phyloP scores from a whole-genome alignment of 1,140 invertebrate genomes.

The Planococcus citri region DNA sequence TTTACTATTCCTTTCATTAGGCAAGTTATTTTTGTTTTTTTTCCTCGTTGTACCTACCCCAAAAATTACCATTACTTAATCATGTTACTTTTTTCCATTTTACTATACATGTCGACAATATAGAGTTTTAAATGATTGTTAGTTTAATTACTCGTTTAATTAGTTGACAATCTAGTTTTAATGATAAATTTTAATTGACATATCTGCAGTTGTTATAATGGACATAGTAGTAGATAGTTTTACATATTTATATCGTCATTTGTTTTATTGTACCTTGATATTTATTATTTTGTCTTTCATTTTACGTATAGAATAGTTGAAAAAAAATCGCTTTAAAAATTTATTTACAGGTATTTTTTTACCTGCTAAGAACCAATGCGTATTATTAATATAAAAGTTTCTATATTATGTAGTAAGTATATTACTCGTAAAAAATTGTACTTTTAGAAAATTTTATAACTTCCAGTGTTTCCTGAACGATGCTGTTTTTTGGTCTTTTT shows the following conservation, averaged over 20 bases:
- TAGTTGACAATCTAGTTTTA: not conserved
- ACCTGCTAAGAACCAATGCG: not conserved
- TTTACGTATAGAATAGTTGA: not conserved
- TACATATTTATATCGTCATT: not conserved
- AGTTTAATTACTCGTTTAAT: not conserved
- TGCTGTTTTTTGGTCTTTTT: not conserved
- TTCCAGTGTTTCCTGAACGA: not conserved
- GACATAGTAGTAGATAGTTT: not conserved
- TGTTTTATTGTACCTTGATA: not conserved
- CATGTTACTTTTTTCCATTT: not conserved
- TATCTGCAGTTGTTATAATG: not conserved
- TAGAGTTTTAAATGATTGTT: not conserved
- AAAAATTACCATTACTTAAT: not conserved
- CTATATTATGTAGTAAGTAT: not conserved
- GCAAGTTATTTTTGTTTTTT: not conserved
- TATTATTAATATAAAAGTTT: not conserved
- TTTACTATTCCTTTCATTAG: not conserved
- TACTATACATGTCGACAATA: not conserved
- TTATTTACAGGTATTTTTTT: not conserved
- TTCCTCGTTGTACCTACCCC: too few relatives aligned
- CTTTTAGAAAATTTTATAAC: not conserved
- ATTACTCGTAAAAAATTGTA: not conserved
- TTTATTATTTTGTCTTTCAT: constrained; percentile 8
- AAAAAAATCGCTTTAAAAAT: not conserved
- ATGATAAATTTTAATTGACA: not conserved